Evolutionary conservation across 2,113 vertebrate species (phyloP).

Genomic region (Oxygymnocypris stewartii): DNA sequence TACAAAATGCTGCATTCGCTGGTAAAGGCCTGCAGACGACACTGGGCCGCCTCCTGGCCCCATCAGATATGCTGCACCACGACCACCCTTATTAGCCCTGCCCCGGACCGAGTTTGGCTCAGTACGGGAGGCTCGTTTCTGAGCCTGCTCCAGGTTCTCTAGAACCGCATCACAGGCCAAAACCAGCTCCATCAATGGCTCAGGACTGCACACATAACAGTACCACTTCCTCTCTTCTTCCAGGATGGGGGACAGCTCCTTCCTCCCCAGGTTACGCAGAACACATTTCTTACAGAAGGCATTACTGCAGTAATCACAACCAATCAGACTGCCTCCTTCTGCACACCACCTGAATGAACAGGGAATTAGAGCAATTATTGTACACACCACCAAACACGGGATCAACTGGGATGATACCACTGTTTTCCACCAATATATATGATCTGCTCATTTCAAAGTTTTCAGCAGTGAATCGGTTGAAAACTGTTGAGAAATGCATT

Average conservation of each 20-base stretch:
- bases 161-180: slow-evolving; percentile 90
- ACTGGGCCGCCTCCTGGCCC: not conserved
- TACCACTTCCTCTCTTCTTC: slow-evolving; percentile 95
- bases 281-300: slow-evolving; percentile 99
- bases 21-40: slow-evolving; percentile 43
- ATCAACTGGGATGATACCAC: not conserved
- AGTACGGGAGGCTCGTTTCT: slow-evolving; percentile 29
- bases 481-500: not conserved
- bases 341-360: slow-evolving; percentile 90
- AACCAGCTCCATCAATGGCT: slow-evolving; percentile 91
- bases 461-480: not conserved
- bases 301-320: slow-evolving; percentile 97
- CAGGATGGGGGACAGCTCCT: slow-evolving; percentile 90
- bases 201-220: slow-evolving; percentile 94
- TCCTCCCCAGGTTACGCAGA: slow-evolving; percentile 91
- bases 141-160: slow-evolving; percentile 83
- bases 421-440: not conserved
- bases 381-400: not conserved
- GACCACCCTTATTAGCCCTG: slow-evolving; percentile 27
- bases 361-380: slow-evolving; percentile 4
- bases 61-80: not conserved
- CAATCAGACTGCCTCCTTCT: slow-evolving; percentile 97
- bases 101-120: slow-evolving; percentile 17
- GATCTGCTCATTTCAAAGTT: not conserved
- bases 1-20: slow-evolving; percentile 54